Conservation (phyloP, 2,113 vertebrate genomes). For the Todiramphus chloris region DNA sequence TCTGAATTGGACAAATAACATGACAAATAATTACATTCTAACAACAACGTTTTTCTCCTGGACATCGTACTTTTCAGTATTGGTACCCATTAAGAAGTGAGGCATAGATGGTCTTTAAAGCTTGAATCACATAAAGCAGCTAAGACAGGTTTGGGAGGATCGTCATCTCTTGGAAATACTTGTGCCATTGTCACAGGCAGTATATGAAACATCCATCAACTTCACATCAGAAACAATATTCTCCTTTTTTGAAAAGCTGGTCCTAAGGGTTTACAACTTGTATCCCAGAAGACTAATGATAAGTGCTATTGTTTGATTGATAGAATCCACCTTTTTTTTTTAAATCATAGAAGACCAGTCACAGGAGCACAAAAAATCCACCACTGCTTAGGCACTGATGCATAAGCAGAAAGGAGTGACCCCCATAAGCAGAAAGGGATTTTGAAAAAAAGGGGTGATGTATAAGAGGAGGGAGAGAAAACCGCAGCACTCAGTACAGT, state of each 20-base stretch:
- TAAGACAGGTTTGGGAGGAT: slow-evolving; percentile 43
- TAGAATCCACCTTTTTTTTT: slow-evolving; percentile 43
- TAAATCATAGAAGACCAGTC: slow-evolving; percentile 5
- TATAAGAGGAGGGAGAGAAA: not conserved
- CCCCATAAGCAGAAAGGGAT: not conserved
- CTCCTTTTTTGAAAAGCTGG: slow-evolving; percentile 54
- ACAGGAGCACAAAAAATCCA: slow-evolving; percentile 26
- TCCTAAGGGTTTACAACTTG: slow-evolving; percentile 61
- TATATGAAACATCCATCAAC: slow-evolving; percentile 68
- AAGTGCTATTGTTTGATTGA: slow-evolving; percentile 42
- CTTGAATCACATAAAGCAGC: slow-evolving; percentile 34
- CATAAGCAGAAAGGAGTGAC: not conserved
- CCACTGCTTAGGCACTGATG: slow-evolving; percentile 3
- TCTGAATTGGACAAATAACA: slow-evolving; percentile 3
- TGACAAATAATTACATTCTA: slow-evolving; percentile 42
- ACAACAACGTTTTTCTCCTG: slow-evolving; percentile 47
- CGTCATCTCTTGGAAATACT: slow-evolving; percentile 61
- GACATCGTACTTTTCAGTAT: slow-evolving; percentile 38
- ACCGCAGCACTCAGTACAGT: slow-evolving; percentile 6
- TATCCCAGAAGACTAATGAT: slow-evolving; percentile 64
- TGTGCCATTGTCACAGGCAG: slow-evolving; percentile 66
- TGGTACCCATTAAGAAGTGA: slow-evolving; percentile 51
- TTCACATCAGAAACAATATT: slow-evolving; percentile 61
- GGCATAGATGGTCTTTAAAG: slow-evolving; percentile 52
- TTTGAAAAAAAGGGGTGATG: not conserved